A percentile compares a stretch with the other conserved stretches of the same genome.
Evolutionary conservation across 2,797 vertebrate species (phyloP).

Genomic region (Peromyscus eremicus): DNA sequence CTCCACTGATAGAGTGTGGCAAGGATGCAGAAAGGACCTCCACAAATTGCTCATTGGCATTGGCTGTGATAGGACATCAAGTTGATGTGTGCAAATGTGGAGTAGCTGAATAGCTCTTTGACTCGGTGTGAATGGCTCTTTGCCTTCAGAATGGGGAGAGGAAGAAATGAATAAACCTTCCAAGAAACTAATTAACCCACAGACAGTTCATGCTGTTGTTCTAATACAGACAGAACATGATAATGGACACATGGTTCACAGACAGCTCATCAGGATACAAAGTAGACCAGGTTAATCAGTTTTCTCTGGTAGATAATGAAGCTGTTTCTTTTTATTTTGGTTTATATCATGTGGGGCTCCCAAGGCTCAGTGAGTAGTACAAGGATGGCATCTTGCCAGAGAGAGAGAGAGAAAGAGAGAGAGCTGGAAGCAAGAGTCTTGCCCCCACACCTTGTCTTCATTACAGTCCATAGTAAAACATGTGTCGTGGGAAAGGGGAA

Average conservation of each 20-base stretch:
- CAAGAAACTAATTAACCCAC: slow-evolving; percentile 58
- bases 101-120: neutral
- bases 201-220: neutral
- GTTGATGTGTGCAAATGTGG: neutral
- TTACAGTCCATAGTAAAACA: neutral
- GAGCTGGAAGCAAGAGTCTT: neutral
- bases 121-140: slow-evolving; percentile 29
- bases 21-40: neutral
- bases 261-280: neutral
- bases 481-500: neutral
- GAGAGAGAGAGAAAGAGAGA: neutral
- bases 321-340: slow-evolving; percentile 61
- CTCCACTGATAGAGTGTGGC: neutral
- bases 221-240: neutral
- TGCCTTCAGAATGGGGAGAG: slow-evolving; percentile 49
- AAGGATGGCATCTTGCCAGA: neutral
- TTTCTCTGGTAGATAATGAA: slow-evolving; percentile 55
- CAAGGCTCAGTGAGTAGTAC: slow-evolving; percentile 7
- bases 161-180: slow-evolving; percentile 66
- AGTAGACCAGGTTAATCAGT: slow-evolving; percentile 61
- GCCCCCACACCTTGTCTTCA: neutral
- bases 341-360: slow-evolving; percentile 36
- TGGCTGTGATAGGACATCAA: neutral
- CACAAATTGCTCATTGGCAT: neutral
- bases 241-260: slow-evolving; percentile 36